These are phyloP conservation scores for Amphimedon queenslandica DNA, from an alignment of 37 sponge, comb jelly and placozoan species.

Conservation along the genomic window DNA sequence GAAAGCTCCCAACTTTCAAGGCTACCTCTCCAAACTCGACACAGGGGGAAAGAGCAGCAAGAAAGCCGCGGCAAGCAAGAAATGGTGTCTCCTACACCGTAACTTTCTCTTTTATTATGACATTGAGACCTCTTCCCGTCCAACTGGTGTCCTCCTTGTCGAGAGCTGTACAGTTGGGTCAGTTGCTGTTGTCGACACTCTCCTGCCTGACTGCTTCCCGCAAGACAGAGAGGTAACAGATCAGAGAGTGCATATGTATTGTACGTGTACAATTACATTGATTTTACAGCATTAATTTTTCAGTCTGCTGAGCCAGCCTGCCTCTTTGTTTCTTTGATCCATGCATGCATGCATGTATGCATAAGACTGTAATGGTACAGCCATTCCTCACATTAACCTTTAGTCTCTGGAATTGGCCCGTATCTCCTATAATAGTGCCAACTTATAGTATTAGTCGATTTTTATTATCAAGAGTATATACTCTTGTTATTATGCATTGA, in stretches of 20 bases:
- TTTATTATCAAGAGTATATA: no score
- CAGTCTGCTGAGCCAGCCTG: neutral
- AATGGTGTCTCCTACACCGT: constrained; percentile 58
- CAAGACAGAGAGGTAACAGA: constrained; percentile 9
- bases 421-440: no score
- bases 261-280: neutral
- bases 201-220: constrained; percentile 10
- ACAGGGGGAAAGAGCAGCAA: constrained; percentile 25
- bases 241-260: constrained; percentile 21
- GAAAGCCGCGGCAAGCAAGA: no score
- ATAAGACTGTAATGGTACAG: no score
- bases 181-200: neutral
- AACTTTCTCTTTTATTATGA: constrained; percentile 58
- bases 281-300: neutral
- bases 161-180: constrained; percentile 7
- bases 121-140: constrained; percentile 28
- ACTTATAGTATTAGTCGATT: no score
- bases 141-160: constrained; percentile 37
- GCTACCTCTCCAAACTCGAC: constrained; percentile 40
- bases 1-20: constrained; percentile 6
- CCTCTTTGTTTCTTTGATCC: no score
- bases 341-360: no score
- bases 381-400: no score
- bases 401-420: no score
- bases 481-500: no score